These are phyloP conservation scores for Thera britannica DNA, from an alignment of 2,888 invertebrate species.

Conservation along the genomic window DNA sequence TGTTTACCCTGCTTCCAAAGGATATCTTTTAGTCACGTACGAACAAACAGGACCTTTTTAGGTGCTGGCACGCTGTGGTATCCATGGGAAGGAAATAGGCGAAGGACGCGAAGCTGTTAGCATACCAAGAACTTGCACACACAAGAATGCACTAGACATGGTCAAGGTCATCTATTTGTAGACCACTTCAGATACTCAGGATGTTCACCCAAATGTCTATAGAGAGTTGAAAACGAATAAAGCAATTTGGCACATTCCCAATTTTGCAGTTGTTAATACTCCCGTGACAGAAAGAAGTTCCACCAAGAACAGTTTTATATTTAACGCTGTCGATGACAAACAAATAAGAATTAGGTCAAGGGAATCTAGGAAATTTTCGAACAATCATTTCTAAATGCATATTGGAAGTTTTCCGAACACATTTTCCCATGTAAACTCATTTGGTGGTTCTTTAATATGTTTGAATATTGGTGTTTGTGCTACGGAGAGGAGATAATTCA, in stretches of 20 bases:
- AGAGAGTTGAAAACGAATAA: neutral
- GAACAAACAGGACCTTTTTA: conserved; percentile 28
- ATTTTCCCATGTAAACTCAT: neutral
- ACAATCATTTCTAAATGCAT: neutral
- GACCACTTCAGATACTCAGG: neutral
- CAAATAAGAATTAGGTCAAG: neutral
- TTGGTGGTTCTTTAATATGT: too few relatives aligned
- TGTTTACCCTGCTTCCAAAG: conserved; percentile 28
- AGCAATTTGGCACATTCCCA: neutral
- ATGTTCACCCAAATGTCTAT: neutral
- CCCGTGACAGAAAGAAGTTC: neutral
- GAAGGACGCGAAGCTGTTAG: conserved; percentile 14
- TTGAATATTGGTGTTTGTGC: neutral
- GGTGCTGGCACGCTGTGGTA: conserved; percentile 10
- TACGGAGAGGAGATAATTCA: too few relatives aligned
- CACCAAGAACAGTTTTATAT: neutral
- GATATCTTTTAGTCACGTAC: conserved; percentile 35
- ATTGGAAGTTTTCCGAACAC: neutral
- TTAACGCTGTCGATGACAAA: neutral
- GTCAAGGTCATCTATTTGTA: too few relatives aligned
- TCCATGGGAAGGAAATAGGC: conserved; percentile 22
- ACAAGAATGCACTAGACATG: neutral
- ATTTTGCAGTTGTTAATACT: neutral
- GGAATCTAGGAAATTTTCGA: neutral
- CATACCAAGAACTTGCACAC: neutral